Evolutionary conservation across 2,113 vertebrate genomes (phyloP).

Genomic region (Seriola rivoliana): DNA sequence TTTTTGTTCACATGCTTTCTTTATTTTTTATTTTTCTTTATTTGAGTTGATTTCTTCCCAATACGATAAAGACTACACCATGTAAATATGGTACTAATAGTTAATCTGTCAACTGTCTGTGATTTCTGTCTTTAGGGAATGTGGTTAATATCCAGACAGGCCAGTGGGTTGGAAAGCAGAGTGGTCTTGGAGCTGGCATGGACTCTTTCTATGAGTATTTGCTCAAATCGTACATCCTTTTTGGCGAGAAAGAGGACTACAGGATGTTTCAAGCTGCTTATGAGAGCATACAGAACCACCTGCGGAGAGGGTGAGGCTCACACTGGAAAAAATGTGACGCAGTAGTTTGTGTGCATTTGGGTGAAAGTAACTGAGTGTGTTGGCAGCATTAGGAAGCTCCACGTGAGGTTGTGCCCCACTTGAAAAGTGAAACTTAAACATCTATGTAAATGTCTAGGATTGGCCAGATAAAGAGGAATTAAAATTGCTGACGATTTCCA

Average conservation of each 20-base stretch:
- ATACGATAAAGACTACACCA: not conserved
- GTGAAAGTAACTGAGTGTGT: not conserved
- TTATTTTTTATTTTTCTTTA: not conserved
- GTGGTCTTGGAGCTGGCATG: constrained; percentile 95
- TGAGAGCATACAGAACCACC: constrained; percentile 93
- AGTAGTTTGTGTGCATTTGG: not conserved
- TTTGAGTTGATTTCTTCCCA: not conserved
- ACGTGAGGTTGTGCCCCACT: no score
- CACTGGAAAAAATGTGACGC: not conserved
- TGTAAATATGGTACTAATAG: not conserved
- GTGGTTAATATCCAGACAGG: constrained; percentile 98
- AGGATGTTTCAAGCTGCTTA: constrained; percentile 95
- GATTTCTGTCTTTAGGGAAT: constrained; percentile 86
- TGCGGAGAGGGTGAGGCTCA: constrained; percentile 93
- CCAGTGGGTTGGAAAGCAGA: constrained; percentile 97
- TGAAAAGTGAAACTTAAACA: not conserved
- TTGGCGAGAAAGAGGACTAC: constrained; percentile 95
- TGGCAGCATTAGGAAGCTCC: not conserved
- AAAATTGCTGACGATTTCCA: constrained; percentile 8
- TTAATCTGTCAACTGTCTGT: not conserved
- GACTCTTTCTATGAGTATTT: constrained; percentile 99
- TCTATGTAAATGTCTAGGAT: not conserved
- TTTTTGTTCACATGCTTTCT: constrained; percentile 7
- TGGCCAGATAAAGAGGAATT: constrained; percentile 1
- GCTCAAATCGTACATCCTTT: constrained; percentile 97